Evolutionary conservation across 2,113 vertebrate genomes (phyloP), one percentile per base, ranked within the genome.

Genomic region (Entelurus aequoreus): DNA sequence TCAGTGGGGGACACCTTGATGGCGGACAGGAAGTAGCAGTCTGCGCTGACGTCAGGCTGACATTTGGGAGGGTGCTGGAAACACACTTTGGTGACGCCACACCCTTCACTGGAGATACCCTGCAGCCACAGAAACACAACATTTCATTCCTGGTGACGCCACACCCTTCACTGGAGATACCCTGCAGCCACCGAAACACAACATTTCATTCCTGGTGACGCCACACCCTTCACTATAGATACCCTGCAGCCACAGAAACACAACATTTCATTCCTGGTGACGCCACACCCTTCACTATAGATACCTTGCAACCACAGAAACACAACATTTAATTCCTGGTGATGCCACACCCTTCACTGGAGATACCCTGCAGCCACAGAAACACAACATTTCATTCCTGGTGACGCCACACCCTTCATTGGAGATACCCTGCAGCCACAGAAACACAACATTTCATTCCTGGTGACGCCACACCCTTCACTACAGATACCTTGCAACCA

Each of bases 1-100:
- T 55, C 54, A 8, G 6, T 19, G 19, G 53, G 7, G 15, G 74
- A 64, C 9, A 59, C 8, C 53, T 12, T 61, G 10, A 19, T 61
- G 37, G 82, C 80, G 16, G 91, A 90, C 87, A 90, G 81, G 69
- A 91, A 91, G 38, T 78, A 78, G 69, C 92, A 93, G 53, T 47
- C 15, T 11, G 28, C 4, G 4, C 35, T 66, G 19, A 10, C 47
- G 6, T 71, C 4, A 4, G 89, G 88, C 68, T 85, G 73, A 71
- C 92, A 93, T 60, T 60, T 21, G 6, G 14, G 2, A 1, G 90
- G 91, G 12, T 61, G 48, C 68, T 79, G 89, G 71, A 92, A 74
- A 69, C 91, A 92, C 40, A 86, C 79, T 58, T 92, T 93, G 42
- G 49, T 67, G 37, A 44, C 57, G 2, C 91, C 88, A 53, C 91